Base-by-base conservation (phyloP, 2,888 invertebrate species). In the Cantharis rustica region DNA sequence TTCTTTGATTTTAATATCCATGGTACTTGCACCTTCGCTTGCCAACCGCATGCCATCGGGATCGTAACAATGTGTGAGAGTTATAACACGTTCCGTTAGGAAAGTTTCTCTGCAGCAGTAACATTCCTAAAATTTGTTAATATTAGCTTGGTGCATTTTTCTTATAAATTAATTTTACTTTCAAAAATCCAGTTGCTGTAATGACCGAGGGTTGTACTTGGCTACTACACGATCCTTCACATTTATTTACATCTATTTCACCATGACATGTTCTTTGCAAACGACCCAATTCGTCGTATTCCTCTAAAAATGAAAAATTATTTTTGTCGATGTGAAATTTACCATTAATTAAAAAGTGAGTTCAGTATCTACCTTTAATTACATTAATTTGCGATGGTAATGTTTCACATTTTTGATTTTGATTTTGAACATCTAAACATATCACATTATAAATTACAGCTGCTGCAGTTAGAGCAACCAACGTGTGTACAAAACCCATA, bases 151-250 rank as follows among this genome's bases (percentile, higher is more conserved):
- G 13, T 71, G n/a, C 64, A 20, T 47, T 47, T n/a, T n/a, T n/a
- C 11, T 16, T 20, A 20, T 66, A 17, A 20, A 13, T 20, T 11
- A 16, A 61, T 20, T n/a, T 13, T 88, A 95, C 95, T 92, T 97
- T 97, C 79, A 95, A 90, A 89, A 97, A 97, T 82, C 97, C 97
- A 63, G 96, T 96, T 4, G 95, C 92, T 15, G 96, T 94, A 76
- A 95, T 93, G 47, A 97, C 96, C 70, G 96, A 96, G 1, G 97
- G 97, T 84, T 96, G 95, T 69, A 97, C 96, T 89, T 96, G 96
- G 80, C 97, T 98, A 81, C 92, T 94, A 86, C 98, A 98, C 80
- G 95, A 93, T 20, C 98, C 98, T 88, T 98, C 98, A 86, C 98
- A 98, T 90, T 97, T 98, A 86, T 95, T 97, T 0, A 98, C 96